Base-by-base conservation (phyloP, 2,113 vertebrate species). In the Porphyrio hochstetteri region DNA sequence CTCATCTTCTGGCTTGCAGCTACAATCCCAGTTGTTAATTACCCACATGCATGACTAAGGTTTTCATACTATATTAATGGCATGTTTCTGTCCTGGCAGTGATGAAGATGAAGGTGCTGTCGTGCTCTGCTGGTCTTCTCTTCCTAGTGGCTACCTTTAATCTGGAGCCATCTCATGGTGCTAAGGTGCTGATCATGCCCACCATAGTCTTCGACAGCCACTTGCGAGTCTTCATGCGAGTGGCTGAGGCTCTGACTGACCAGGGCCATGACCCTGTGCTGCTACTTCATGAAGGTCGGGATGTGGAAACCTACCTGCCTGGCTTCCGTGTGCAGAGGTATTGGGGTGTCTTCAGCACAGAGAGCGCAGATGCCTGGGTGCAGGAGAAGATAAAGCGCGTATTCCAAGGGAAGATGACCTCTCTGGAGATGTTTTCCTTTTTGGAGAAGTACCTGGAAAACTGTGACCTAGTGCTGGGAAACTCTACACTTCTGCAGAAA, bases 131-230 rank as follows among this genome's bases (percentile, higher is more conserved):
- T 88, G 82, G 85, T 75, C 21, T 93, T 72, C 33, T 96, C 74
- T 65, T 97, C 48, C 53, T 96, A 16, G 27, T 82, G 80, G 87
- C 89, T 80, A 27, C 48, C 0, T 64, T 86, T 52, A 61, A 21
- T 57, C 59, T 50, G 60, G 85, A 93, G 56, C 40, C 82, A 10
- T 95, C 55, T 77, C 44, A 38, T 29, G 82, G 94, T 70, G 97
- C 97, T 85, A 97, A 97, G 78, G 91, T 98, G 89, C 71, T 97
- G 76, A 83, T 97, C 48, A 94, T 97, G 90, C 97, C 97, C 68
- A 97, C 97, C 28, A 44, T 97, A 60, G 93, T 97, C 86, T 97
- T 98, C 10, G 97, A 98, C 61, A 98, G 97, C 91, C 97, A 98
- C 59, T 87, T 98, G 63, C 64, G 93, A 67, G 97, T 97, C 57